phyloP scores from a whole-genome alignment of 1,140 invertebrate species.

The Lineus longissimus region DNA sequence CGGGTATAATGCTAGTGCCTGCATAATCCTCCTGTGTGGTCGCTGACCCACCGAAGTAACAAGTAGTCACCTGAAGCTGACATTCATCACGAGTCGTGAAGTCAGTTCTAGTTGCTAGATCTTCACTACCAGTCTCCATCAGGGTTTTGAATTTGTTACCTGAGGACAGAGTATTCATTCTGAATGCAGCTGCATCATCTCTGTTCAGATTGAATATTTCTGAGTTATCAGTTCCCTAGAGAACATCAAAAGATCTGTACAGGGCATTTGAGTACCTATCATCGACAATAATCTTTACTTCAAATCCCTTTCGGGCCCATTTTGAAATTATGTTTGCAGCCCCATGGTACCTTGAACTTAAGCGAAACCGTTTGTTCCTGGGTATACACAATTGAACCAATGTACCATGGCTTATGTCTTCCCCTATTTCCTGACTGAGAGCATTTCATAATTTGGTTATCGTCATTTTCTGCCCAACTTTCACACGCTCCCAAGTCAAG shows the following conservation, averaged over 20 bases:
- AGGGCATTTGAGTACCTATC: not conserved
- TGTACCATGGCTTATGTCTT: conserved; percentile 63
- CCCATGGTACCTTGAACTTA: conserved; percentile 31
- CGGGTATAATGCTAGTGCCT: too few relatives aligned
- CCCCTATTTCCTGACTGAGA: not conserved
- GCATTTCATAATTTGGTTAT: not conserved
- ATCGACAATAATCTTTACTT: not conserved
- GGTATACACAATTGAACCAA: not conserved
- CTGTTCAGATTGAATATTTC: not conserved
- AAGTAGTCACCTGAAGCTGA: not conserved
- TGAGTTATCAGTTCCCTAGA: not conserved
- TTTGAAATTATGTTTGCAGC: conserved; percentile 57
- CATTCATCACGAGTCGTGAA: not conserved
- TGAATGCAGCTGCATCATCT: not conserved
- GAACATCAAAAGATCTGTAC: not conserved
- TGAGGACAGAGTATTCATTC: not conserved
- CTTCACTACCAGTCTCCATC: not conserved
- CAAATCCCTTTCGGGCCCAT: conserved; percentile 20
- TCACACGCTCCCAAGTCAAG: too few relatives aligned
- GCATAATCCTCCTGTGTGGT: not conserved
- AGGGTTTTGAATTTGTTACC: not conserved
- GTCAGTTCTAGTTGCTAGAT: not conserved
- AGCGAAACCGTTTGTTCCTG: not conserved
- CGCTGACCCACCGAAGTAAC: not conserved
- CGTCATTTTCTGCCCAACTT: too few relatives aligned